These are phyloP conservation scores for Entomobrya multifasciata DNA, from an alignment of 2,888 invertebrate species.

Conservation along the genomic window DNA sequence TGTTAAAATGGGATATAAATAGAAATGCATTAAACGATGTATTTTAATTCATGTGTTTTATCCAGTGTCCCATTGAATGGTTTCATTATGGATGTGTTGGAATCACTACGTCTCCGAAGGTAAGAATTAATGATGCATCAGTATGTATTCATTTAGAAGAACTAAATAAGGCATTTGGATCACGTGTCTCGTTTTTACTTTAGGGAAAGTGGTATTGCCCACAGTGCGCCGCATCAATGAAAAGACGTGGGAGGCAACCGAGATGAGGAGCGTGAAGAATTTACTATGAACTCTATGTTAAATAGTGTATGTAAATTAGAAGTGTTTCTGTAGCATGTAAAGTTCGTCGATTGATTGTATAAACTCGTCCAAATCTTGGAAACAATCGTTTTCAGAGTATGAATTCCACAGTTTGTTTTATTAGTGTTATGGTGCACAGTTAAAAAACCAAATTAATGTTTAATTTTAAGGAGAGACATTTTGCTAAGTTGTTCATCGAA, in stretches of 20 bases:
- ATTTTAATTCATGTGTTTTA: conserved; percentile 21
- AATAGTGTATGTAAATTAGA: conserved; percentile 5
- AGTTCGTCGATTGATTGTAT: too few species aligned
- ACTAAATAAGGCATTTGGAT: background rate
- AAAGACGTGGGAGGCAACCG: conserved; percentile 85
- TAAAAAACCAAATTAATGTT: conserved; percentile 3
- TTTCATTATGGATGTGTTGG: conserved; percentile 99
- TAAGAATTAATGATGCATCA: background rate
- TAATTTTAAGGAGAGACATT: background rate
- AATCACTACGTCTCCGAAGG: conserved; percentile 95
- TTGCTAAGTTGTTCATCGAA: background rate
- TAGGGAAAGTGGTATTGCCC: conserved; percentile 99
- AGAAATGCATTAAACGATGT: background rate
- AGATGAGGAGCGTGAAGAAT: conserved; percentile 80
- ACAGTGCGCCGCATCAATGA: conserved; percentile 94
- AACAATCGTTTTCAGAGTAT: background rate
- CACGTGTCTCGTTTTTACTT: background rate
- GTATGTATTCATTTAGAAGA: background rate
- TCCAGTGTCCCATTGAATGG: conserved; percentile 97
- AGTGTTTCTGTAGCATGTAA: background rate
- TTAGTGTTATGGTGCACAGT: conserved; percentile 24
- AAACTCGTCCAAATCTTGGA: too few species aligned
- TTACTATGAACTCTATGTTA: background rate
- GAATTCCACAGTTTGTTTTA: background rate
- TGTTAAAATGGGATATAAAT: background rate